Evolutionary conservation across 2,797 vertebrate genomes (phyloP).

Genomic region (Coreius guichenoti): DNA sequence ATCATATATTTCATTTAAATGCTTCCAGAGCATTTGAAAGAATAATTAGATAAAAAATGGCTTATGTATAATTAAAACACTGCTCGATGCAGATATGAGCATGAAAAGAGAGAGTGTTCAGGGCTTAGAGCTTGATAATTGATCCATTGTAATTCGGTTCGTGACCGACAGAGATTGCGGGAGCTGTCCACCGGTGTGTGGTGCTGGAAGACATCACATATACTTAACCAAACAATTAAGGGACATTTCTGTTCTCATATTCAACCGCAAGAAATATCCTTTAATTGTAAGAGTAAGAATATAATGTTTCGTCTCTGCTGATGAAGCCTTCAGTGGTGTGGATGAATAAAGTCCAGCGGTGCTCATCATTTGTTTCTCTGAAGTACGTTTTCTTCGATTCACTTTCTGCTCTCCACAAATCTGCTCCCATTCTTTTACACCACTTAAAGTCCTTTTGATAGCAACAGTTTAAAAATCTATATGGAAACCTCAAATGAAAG

Average conservation of each 20-base stretch:
- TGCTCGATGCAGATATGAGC: slow-evolving; percentile 5
- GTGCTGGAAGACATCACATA: slow-evolving; percentile 71
- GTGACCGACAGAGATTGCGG: slow-evolving; percentile 15
- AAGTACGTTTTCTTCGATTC: background rate
- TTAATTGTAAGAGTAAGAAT: slow-evolving; percentile 84
- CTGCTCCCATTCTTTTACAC: background rate
- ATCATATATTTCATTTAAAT: background rate
- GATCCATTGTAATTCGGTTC: slow-evolving; percentile 42
- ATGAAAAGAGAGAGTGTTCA: background rate
- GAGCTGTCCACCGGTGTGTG: slow-evolving; percentile 66
- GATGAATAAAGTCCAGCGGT: background rate
- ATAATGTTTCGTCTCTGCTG: slow-evolving; percentile 54
- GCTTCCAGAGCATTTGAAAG: background rate
- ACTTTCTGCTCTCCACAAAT: background rate
- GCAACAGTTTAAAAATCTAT: background rate
- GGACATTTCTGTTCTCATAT: slow-evolving; percentile 76
- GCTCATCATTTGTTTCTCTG: background rate
- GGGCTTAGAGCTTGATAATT: background rate
- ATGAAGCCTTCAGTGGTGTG: slow-evolving; percentile 1
- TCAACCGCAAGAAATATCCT: slow-evolving; percentile 83
- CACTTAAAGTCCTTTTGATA: background rate
- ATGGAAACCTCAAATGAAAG: background rate
- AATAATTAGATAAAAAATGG: background rate
- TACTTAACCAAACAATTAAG: slow-evolving; percentile 83
- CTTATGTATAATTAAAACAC: background rate